A percentile compares a stretch with the other conserved stretches of the same genome.
phyloP scores from a whole-genome alignment of 1,140 invertebrate genomes.

The Scaptomyza graminum region DNA sequence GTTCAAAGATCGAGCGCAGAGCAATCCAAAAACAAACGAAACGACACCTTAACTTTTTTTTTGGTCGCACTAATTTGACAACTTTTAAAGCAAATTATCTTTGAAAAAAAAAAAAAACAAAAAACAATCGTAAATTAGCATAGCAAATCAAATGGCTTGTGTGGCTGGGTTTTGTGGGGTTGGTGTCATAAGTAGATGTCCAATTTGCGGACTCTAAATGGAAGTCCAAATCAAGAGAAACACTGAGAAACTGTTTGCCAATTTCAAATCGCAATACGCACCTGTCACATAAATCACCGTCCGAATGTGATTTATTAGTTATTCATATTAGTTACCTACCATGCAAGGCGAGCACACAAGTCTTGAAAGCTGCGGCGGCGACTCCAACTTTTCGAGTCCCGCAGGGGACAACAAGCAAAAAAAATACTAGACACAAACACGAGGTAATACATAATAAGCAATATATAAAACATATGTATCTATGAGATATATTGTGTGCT shows the following conservation, averaged over 20 bases:
- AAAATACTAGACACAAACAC: slow-evolving; percentile 49
- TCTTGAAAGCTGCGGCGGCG: slow-evolving; percentile 38
- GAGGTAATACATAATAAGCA: slow-evolving; percentile 76
- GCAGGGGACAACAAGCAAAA: slow-evolving; percentile 39
- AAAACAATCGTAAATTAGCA: slow-evolving; percentile 47
- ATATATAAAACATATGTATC: slow-evolving; percentile 76
- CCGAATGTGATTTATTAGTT: slow-evolving; percentile 79
- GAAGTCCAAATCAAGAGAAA: slow-evolving; percentile 34
- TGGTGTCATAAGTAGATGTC: slow-evolving; percentile 51
- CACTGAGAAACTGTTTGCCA: slow-evolving; percentile 66
- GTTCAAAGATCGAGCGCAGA: slow-evolving; percentile 15
- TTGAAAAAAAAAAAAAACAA: slow-evolving; percentile 5
- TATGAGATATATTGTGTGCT: slow-evolving; percentile 57
- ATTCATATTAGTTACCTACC: slow-evolving; percentile 77
- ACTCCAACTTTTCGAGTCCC: slow-evolving; percentile 46
- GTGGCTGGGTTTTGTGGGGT: not conserved
- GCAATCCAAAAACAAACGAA: slow-evolving; percentile 12
- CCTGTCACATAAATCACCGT: slow-evolving; percentile 80
- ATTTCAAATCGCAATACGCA: slow-evolving; percentile 82
- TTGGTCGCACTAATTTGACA: slow-evolving; percentile 55
- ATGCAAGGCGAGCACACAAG: slow-evolving; percentile 17
- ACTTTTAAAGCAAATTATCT: slow-evolving; percentile 59
- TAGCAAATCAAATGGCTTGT: slow-evolving; percentile 37
- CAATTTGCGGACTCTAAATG: slow-evolving; percentile 66
- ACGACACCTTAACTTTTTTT: slow-evolving; percentile 6